Conservation (phyloP, 2,113 vertebrate genomes). For the Camelus dromedarius region DNA sequence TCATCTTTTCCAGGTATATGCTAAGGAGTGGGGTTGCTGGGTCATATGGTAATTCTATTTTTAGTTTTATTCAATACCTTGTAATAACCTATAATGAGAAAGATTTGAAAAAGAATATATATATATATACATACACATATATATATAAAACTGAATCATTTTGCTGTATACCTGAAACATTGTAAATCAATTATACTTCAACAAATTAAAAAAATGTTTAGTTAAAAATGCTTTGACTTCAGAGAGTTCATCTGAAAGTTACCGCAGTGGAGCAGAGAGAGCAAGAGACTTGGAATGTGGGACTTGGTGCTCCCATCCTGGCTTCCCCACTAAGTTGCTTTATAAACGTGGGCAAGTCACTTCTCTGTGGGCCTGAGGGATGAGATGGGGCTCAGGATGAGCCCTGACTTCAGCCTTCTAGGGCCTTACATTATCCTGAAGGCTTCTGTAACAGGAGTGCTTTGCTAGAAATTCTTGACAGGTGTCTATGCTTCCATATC, state of each 20-base stretch:
- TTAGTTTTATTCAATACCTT: too few relatives aligned
- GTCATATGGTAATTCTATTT: too few relatives aligned
- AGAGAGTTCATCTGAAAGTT: not conserved
- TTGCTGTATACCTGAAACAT: too few relatives aligned
- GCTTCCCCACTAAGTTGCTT: not conserved
- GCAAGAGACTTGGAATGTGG: not conserved
- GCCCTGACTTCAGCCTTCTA: not conserved
- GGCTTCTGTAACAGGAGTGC: not conserved
- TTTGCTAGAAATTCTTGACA: not conserved
- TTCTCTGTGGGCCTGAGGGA: not conserved
- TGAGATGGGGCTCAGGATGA: not conserved
- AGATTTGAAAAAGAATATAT: too few relatives aligned
- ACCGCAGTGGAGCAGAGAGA: not conserved
- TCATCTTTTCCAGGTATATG: too few relatives aligned
- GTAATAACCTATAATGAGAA: too few relatives aligned
- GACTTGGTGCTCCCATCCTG: not conserved
- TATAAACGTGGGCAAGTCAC: too few relatives aligned
- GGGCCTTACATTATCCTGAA: too few relatives aligned
- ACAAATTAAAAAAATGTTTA: not conserved
- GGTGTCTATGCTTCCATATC: not conserved
- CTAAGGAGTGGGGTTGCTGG: too few relatives aligned
- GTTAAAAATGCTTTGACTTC: not conserved
- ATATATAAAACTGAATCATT: too few relatives aligned
- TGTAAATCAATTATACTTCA: too few relatives aligned
- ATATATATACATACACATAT: too few relatives aligned